A percentile compares a stretch with the other conserved stretches of the same genome.
These are phyloP conservation scores for Macaca fascicularis DNA, from an alignment of 2,113 vertebrate genomes.

Conservation along the genomic window T2T-MFA8v1.1 NC_088378.1:106119001-106119500, in stretches of 20 bases:
- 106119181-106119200: neutral
- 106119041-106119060: neutral
- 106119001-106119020: neutral
- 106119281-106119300: neutral
- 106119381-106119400: neutral
- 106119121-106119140: neutral
- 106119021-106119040: neutral
- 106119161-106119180: neutral
- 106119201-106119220: rapidly evolving
- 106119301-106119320: neutral
- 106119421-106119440: neutral
- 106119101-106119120: neutral
- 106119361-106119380: neutral
- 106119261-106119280: neutral
- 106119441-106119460: neutral
- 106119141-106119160: neutral
- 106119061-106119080: neutral
- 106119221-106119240: neutral
- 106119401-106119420: neutral
- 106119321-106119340: neutral
- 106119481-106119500: neutral
- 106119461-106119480: neutral
- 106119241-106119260: neutral
- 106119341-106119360: neutral
- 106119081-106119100: neutral